Evolutionary conservation across 2,113 vertebrate species (phyloP), one percentile per base, ranked within the genome.

Genomic region (Lasiurus borealis): DNA sequence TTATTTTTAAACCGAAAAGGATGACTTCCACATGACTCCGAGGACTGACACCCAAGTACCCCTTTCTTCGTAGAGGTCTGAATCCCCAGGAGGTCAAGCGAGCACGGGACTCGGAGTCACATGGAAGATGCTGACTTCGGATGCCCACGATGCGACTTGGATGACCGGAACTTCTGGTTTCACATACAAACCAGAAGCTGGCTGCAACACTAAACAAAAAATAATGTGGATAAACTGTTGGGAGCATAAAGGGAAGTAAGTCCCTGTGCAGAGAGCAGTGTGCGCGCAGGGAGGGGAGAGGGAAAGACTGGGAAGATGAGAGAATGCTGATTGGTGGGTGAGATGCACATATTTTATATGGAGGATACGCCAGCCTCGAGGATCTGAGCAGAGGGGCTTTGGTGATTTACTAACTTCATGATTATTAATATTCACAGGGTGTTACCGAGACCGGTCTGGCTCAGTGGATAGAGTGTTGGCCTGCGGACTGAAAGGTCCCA

Each of bases 121-220:
- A 27, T 66, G 46, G 31, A 52, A 85, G 88, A 18, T 75, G 50
- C 36, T 73, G 52, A 78, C 64, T 95, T 62, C 29, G 36, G 46
- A 54, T 71, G 36, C 36, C 34, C 59, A 27, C 12, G 64, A 86
- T 19, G 23, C 54, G 54, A 88, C 19, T 73, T 15, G 3, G 21
- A 25, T 82, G 71, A 89, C 64, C 84, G 54, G 21, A 89, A 90
- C 71, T 89, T 93, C 87, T 77, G 34, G 46, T 92, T 96, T 95
- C 72, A 92, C 11, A 66, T 3, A 69, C 14, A 75, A 64, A 94
- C 13, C 54, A 92, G 40, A 25, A 85, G 48, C 66, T 95, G 83
- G 88, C 64, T 66, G 44, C 5, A 78, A 85, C 88, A 82, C 13
- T 57, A 52, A 52, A 66, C 50, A 52, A 54, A 71, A 54, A 94